A percentile compares a stretch with the other conserved stretches of the same genome.
These are phyloP conservation scores for Xyliphius kryptos DNA, from an alignment of 2,113 vertebrate species.

Conservation along the genomic window DNA sequence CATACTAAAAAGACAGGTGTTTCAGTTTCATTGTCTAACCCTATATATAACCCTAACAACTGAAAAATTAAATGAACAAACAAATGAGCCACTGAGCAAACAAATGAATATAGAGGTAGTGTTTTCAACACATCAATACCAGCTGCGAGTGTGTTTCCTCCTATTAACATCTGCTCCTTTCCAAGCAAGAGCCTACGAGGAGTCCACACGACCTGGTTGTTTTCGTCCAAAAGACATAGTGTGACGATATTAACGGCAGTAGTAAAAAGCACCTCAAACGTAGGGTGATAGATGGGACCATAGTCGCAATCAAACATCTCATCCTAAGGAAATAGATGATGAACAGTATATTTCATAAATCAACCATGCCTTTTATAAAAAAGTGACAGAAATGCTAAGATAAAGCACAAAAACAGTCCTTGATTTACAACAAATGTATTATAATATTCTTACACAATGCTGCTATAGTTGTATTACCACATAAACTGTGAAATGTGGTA, in stretches of 20 bases:
- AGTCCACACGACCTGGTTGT: neutral
- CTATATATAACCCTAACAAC: no score
- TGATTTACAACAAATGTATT: no score
- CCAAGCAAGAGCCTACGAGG: neutral
- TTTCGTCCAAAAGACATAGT: constrained; percentile 9
- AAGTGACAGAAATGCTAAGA: neutral
- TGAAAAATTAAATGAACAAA: no score
- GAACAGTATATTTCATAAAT: neutral
- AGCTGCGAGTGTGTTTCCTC: neutral
- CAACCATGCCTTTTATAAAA: neutral
- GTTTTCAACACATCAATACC: neutral
- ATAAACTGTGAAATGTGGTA: no score
- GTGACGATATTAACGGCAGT: neutral
- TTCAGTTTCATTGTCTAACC: no score
- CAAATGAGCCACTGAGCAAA: no score
- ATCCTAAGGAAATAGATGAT: neutral
- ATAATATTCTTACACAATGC: no score
- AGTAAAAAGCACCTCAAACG: constrained; percentile 12
- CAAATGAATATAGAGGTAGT: no score
- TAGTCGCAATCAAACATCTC: constrained; percentile 3
- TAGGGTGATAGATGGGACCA: constrained; percentile 13
- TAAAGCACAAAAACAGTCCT: no score
- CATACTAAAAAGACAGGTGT: no score
- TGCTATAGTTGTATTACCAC: no score
- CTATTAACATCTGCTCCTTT: neutral